phyloP scores from a whole-genome alignment of 2,888 invertebrate genomes.

The Asteroscopus sphinx region DNA sequence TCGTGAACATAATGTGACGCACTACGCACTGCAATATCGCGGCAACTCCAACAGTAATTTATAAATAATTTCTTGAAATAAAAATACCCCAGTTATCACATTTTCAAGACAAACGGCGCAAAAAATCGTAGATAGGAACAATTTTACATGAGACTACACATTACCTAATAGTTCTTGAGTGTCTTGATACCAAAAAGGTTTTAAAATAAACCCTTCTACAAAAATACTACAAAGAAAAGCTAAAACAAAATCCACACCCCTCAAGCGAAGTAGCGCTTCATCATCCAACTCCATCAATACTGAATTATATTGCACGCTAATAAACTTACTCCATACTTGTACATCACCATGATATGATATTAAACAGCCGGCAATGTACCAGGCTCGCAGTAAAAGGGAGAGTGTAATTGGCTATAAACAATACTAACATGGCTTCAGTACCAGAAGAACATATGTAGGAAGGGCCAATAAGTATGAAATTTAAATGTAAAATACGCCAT shows the following conservation, averaged over 20 bases:
- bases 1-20: no score
- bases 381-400: constrained; percentile 29
- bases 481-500: constrained; percentile 67
- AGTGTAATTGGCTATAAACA: constrained; percentile 51
- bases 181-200: no score
- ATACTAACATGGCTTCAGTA: constrained; percentile 36
- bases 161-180: no score
- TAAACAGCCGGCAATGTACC: constrained; percentile 47
- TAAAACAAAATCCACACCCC: background rate
- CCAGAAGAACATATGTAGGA: constrained; percentile 40
- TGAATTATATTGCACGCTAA: constrained; percentile 24
- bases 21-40: no score
- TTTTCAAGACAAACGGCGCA: no score
- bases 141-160: no score
- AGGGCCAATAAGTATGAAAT: constrained; percentile 63
- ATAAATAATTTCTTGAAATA: no score
- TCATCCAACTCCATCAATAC: constrained; percentile 32
- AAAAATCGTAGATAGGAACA: no score
- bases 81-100: no score
- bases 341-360: constrained; percentile 42
- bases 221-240: constrained; percentile 1
- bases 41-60: no score
- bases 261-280: constrained; percentile 1
- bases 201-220: background rate
- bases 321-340: constrained; percentile 21